Conservation (phyloP, 1,140 invertebrate species). For the Holcopasites calliopsidis region DNA sequence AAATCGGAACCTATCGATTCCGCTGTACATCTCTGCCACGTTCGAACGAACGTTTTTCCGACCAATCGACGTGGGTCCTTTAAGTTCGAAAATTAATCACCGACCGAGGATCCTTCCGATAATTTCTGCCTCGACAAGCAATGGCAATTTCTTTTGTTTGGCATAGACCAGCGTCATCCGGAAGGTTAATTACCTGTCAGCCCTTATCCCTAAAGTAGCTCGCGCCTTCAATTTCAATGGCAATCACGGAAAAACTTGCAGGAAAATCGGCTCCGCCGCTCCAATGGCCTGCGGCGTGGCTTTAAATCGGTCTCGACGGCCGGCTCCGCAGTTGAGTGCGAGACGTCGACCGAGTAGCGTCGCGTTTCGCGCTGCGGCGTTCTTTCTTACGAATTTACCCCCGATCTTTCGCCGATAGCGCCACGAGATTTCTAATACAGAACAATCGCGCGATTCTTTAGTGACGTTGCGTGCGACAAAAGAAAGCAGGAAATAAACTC, state of each 20-base stretch:
- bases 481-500: background rate
- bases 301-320: constrained; percentile 31
- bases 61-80: background rate
- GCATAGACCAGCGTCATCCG: background rate
- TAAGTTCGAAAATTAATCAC: background rate
- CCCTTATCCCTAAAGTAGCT: background rate
- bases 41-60: background rate
- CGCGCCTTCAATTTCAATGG: constrained; percentile 28
- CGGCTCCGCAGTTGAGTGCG: constrained; percentile 46
- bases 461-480: background rate
- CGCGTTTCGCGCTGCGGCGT: background rate
- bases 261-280: constrained; percentile 35
- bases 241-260: constrained; percentile 30
- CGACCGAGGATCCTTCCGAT: background rate
- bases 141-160: background rate
- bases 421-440: too few relatives aligned
- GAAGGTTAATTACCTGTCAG: constrained; percentile 46
- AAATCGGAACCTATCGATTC: constrained; percentile 39
- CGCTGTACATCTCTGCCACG: background rate
- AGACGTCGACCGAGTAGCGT: constrained; percentile 37
- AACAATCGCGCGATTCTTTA: background rate
- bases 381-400: background rate
- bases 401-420: background rate
- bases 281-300: background rate
- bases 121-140: background rate